Conservation (phyloP, 1,140 invertebrate species). For the Pseudomyrmex flavicornis region DNA sequence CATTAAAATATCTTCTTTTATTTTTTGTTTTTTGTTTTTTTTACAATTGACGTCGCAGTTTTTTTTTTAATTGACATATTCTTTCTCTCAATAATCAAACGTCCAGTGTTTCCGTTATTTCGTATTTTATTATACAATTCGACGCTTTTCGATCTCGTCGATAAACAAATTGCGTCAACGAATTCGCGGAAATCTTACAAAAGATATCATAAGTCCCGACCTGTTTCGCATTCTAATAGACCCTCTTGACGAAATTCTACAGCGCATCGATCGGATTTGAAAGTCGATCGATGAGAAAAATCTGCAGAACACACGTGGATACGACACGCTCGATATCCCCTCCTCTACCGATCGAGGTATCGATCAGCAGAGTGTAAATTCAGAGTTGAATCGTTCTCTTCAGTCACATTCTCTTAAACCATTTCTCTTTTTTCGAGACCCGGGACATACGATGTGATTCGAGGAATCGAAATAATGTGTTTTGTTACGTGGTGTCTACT, state of each 20-base stretch:
- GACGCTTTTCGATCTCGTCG: slow-evolving; percentile 11
- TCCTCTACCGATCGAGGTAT: neutral
- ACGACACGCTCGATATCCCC: neutral
- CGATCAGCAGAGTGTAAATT: neutral
- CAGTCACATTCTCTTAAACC: neutral
- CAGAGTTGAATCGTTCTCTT: neutral
- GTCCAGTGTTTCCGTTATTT: neutral
- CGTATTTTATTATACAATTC: slow-evolving; percentile 41
- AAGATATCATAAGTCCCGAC: slow-evolving; percentile 46
- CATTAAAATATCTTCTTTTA: neutral
- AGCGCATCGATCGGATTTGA: slow-evolving; percentile 65
- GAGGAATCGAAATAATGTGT: neutral
- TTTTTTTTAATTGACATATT: neutral
- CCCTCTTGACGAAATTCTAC: slow-evolving; percentile 62
- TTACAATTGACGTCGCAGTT: neutral
- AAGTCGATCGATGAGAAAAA: slow-evolving; percentile 71
- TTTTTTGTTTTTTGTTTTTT: neutral
- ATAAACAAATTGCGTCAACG: slow-evolving; percentile 47
- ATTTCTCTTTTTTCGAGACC: slow-evolving; percentile 33
- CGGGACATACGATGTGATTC: neutral
- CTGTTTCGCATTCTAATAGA: slow-evolving; percentile 65
- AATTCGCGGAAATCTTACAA: slow-evolving; percentile 61
- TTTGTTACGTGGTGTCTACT: neutral
- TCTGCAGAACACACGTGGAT: slow-evolving; percentile 70
- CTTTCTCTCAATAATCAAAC: neutral